Evolutionary conservation across 2,113 vertebrate genomes (phyloP), one percentile per base, ranked within the genome.

Genomic region (Fulica atra): DNA sequence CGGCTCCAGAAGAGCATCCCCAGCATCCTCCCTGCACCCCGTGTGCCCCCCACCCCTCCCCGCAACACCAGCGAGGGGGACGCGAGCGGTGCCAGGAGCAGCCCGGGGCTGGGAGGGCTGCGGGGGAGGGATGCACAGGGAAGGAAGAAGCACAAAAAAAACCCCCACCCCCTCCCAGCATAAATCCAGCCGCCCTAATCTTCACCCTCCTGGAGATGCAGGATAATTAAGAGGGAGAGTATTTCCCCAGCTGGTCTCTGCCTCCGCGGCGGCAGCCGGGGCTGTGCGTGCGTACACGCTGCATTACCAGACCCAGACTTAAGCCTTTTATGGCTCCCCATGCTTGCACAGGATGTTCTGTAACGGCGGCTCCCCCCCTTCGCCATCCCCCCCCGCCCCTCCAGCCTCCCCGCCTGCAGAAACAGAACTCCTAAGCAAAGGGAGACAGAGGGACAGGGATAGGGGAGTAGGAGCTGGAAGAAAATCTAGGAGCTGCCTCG

Each of bases 311-410:
- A 40, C 42, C 77, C 93, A 48, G 28, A 29, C 59, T 88, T 4
- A 21, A 96, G 95, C 96, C 94, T 96, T 97, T 97, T 96, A 97
- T 96, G 96, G 96, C 63, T 95, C 93, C 91, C 53, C 65, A 5
- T 4, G 89, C 91, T 81, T 2, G 77, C 95, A 59, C 91, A 77
- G 92, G 91, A 85, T 71, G 93, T 82, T 97, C 88, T 88, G 53
- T 79, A 60, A n/a, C 35, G 15, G 25, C 18, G 2, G 91, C 80
- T 86, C n/a, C 42, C 56, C 33, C 5, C 23, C 5, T 63, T 51
- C 13, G 8, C 63, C 42, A 44, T 44, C 42, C 42, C 42, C 42
- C 83, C 77, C 16, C 59, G 80, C 48, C 15, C 83, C 77, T 18
- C 59, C 84, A 44, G 17, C 83, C 77, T 18, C 59, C 84, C 48